These are phyloP conservation scores for Carcina quercana DNA, from an alignment of 2,888 invertebrate species.

Conservation along the genomic window DNA sequence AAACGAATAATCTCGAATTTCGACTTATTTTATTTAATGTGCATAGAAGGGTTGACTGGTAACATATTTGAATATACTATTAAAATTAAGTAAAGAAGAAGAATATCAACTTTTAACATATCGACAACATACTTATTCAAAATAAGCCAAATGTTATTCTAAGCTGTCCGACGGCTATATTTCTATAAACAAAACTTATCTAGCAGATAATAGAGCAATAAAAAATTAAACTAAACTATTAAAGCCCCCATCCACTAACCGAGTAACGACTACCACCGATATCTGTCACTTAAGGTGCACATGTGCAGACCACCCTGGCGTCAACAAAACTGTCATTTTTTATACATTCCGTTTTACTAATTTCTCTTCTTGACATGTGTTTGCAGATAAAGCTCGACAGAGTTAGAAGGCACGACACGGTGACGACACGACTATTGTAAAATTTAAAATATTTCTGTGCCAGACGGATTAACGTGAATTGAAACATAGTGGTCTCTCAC, in stretches of 20 bases:
- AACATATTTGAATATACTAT: too few species aligned
- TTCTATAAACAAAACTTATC: background rate
- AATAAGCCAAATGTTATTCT: too few species aligned
- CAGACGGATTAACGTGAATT: too few species aligned
- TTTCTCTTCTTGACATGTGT: conserved; percentile 54
- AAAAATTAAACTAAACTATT: conserved; percentile 9
- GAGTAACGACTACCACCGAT: conserved; percentile 9
- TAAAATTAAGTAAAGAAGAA: too few species aligned
- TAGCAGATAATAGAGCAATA: conserved; percentile 9
- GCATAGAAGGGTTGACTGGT: too few species aligned
- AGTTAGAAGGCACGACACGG: conserved; percentile 32
- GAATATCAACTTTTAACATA: too few species aligned
- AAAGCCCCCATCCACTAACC: conserved; percentile 7
- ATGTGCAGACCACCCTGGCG: conserved; percentile 45
- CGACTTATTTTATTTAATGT: too few species aligned
- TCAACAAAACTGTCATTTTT: conserved; percentile 32
- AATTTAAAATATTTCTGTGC: too few species aligned
- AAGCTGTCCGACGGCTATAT: too few species aligned
- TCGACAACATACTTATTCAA: too few species aligned
- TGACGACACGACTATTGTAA: conserved; percentile 25
- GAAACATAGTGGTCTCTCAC: too few species aligned
- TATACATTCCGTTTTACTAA: conserved; percentile 42
- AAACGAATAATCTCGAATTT: too few species aligned
- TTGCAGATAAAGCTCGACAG: conserved; percentile 39
- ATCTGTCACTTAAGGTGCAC: conserved; percentile 28